Evolutionary conservation across 2,888 invertebrate species (phyloP).

Genomic region (Chelonus formosanus): DNA sequence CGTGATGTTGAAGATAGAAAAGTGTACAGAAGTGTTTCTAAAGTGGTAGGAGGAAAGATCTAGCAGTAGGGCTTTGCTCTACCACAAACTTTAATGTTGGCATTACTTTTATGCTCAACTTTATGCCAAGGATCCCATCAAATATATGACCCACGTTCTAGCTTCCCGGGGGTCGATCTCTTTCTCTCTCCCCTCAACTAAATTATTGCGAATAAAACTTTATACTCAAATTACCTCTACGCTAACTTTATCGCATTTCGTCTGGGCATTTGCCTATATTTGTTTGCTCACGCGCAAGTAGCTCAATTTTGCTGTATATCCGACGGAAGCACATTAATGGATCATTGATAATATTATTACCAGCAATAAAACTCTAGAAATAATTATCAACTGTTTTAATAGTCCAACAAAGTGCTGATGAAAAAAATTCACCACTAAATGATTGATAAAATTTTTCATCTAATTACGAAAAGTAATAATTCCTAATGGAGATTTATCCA

Average conservation of each 20-base stretch:
- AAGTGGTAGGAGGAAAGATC: constrained; percentile 1
- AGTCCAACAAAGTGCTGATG: too few species aligned
- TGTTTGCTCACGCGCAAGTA: neutral
- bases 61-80: constrained; percentile 51
- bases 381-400: too few species aligned
- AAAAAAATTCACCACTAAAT: too few species aligned
- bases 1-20: constrained; percentile 21
- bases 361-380: too few species aligned
- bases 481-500: constrained; percentile 22
- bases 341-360: too few species aligned
- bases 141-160: constrained; percentile 59
- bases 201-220: constrained; percentile 66
- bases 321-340: neutral
- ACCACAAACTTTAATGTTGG: constrained; percentile 65
- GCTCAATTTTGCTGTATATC: constrained; percentile 2
- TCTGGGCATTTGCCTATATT: constrained; percentile 24
- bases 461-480: constrained; percentile 1
- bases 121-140: constrained; percentile 65
- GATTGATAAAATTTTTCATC: neutral
- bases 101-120: constrained; percentile 65
- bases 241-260: constrained; percentile 64
- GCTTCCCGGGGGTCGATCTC: constrained; percentile 31
- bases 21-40: constrained; percentile 2
- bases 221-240: constrained; percentile 64
- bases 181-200: constrained; percentile 35